Conservation (phyloP, 2,888 invertebrate species). For the Tethea ocularis region DNA sequence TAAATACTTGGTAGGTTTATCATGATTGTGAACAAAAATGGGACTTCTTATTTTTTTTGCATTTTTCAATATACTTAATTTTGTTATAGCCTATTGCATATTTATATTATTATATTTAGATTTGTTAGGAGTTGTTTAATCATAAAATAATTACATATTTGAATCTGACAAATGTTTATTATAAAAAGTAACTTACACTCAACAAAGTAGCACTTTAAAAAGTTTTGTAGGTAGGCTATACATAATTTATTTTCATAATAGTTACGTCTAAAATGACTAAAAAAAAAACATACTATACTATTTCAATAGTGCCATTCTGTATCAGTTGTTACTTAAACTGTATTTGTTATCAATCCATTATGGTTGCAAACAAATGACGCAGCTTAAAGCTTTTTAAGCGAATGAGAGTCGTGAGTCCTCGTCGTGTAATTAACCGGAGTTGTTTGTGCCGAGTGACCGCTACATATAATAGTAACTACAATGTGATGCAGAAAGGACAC, state of each 20-base stretch:
- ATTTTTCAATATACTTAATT: slow-evolving; percentile 10
- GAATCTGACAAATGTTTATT: background rate
- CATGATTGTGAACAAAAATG: slow-evolving; percentile 46
- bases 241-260: no score
- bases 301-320: background rate
- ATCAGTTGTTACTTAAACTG: slow-evolving; percentile 40
- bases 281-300: no score
- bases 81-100: background rate
- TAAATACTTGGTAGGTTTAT: slow-evolving; percentile 51
- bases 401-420: slow-evolving; percentile 76
- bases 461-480: slow-evolving; percentile 40
- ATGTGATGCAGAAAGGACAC: slow-evolving; percentile 3
- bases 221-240: no score
- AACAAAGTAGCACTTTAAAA: no score
- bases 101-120: background rate
- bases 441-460: slow-evolving; percentile 62
- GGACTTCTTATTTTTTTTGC: slow-evolving; percentile 38
- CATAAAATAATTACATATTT: no score
- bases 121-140: background rate
- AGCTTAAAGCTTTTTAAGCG: slow-evolving; percentile 79
- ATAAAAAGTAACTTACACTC: no score
- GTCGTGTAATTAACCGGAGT: slow-evolving; percentile 72
- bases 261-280: no score
- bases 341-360: slow-evolving; percentile 80
- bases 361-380: slow-evolving; percentile 73